phyloP scores from a whole-genome alignment of 2,113 vertebrate species.

The Alectura lathami region DNA sequence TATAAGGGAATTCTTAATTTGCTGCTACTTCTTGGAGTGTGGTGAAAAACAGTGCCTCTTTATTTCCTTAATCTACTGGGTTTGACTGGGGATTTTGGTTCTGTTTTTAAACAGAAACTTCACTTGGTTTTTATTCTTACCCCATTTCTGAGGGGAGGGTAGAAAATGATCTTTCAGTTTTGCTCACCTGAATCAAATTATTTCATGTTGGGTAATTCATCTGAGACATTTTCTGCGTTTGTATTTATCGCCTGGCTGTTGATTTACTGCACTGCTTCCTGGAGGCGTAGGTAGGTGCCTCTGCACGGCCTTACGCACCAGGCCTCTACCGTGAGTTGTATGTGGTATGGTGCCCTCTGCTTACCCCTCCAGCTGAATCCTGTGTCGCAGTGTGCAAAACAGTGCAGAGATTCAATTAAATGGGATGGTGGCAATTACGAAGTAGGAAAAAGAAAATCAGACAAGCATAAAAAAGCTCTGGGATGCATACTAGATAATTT shows the following conservation, averaged over 20 bases:
- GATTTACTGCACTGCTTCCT: neutral
- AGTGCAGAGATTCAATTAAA: neutral
- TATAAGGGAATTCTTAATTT: neutral
- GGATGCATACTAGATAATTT: neutral
- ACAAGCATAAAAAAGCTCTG: neutral
- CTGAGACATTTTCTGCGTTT: neutral
- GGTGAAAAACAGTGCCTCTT: neutral
- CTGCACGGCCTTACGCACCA: neutral
- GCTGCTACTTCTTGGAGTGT: neutral
- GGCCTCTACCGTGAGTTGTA: neutral
- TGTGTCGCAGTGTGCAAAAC: neutral
- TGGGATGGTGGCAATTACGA: neutral
- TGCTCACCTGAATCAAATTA: neutral
- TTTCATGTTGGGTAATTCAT: neutral
- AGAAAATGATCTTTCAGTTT: neutral
- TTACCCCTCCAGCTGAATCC: neutral
- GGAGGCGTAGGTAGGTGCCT: neutral
- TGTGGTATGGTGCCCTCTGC: neutral
- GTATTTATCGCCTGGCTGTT: neutral
- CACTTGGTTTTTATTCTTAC: neutral
- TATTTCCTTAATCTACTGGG: neutral
- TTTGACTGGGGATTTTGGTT: neutral
- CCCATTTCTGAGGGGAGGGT: neutral
- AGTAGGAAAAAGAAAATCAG: neutral
- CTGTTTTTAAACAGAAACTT: neutral